These are phyloP conservation scores for Sceloporus undulatus DNA, from an alignment of 2,113 vertebrate species.

Conservation along the genomic window DNA sequence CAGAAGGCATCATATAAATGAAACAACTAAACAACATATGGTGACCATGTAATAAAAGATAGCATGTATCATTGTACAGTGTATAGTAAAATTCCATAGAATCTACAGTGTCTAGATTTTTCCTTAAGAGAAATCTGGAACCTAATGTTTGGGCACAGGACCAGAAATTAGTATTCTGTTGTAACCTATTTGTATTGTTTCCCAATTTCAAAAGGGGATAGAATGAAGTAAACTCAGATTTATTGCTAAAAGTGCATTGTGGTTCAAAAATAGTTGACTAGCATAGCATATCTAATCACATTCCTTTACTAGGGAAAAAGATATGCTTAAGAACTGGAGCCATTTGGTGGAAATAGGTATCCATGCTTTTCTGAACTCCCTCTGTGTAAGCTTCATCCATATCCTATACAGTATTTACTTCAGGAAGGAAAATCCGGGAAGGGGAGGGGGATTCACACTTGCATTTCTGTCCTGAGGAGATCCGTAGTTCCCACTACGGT, in stretches of 20 bases:
- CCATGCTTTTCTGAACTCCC: constrained; percentile 3
- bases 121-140: rapidly evolving
- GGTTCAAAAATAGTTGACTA: constrained; percentile 23
- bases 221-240: background rate
- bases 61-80: background rate
- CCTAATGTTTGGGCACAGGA: constrained; percentile 39
- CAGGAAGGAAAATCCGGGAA: constrained; percentile 32
- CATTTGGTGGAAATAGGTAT: constrained; percentile 23
- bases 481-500: too few species aligned
- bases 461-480: too few species aligned
- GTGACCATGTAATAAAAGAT: background rate
- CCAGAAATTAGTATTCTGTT: background rate
- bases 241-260: constrained; percentile 17
- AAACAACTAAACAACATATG: background rate
- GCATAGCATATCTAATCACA: background rate
- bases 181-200: constrained; percentile 35
- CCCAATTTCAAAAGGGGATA: background rate
- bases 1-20: background rate
- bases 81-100: background rate
- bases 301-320: background rate
- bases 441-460: too few species aligned
- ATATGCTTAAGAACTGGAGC: background rate
- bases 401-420: background rate
- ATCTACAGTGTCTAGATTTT: rapidly evolving
- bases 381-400: constrained; percentile 30